Percentiles rank a stretch among this genome's conserved stretches.
Evolutionary conservation across 2,113 vertebrate genomes (phyloP).

Genomic region (Epinephelus moara): DNA sequence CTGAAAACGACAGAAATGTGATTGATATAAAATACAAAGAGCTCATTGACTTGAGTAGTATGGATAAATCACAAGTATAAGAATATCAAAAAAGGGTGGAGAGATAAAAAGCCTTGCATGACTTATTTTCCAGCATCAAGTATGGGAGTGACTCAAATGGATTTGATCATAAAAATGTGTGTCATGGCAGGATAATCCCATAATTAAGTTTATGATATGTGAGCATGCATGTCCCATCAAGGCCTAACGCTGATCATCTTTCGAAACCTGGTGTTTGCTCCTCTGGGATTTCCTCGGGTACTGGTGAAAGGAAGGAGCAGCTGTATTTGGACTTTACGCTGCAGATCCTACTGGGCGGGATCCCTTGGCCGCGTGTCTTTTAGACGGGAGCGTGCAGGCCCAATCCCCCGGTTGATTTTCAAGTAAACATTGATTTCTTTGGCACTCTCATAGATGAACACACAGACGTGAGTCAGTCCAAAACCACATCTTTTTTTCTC

Average conservation of each 20-base stretch:
- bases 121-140: background rate
- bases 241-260: background rate
- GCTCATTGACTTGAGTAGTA: background rate
- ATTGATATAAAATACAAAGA: background rate
- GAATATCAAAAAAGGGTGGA: background rate
- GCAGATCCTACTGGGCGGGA: constrained; percentile 42
- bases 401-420: constrained; percentile 27
- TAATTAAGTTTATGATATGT: background rate
- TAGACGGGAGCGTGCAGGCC: constrained; percentile 20
- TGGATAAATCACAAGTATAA: background rate
- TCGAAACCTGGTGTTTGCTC: constrained; percentile 2
- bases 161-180: background rate
- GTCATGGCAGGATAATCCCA: background rate
- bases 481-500: constrained; percentile 7
- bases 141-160: background rate
- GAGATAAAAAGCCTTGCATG: background rate
- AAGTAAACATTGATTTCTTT: constrained; percentile 62
- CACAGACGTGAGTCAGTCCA: constrained; percentile 34
- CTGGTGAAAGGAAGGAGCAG: constrained; percentile 16
- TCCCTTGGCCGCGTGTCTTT: constrained; percentile 23
- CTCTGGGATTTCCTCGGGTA: background rate
- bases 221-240: constrained; percentile 8
- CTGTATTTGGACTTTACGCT: constrained; percentile 41
- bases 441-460: constrained; percentile 31
- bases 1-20: background rate